Conservation (phyloP, 2,797 vertebrate species). For the Propithecus perrieri region DNA sequence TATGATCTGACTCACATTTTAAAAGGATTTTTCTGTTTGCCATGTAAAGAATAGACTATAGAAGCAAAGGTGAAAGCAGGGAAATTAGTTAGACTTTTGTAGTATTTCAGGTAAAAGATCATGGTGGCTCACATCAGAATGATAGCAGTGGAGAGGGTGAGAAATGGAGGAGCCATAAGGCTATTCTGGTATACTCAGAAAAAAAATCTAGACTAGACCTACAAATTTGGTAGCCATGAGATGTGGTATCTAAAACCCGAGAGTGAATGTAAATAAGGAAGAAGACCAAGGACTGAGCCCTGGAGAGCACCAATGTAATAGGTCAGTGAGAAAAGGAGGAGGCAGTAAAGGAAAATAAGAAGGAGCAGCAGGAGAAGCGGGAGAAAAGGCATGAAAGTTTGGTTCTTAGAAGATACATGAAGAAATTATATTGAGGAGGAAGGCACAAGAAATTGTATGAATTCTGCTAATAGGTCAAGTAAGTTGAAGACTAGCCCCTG, state of each 20-base stretch:
- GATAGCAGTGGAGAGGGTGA: neutral
- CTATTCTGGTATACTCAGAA: neutral
- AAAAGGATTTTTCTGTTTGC: neutral
- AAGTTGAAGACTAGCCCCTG: neutral
- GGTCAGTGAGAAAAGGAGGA: neutral
- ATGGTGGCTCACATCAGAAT: neutral
- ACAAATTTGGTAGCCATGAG: neutral
- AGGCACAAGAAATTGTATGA: neutral
- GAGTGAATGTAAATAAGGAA: neutral
- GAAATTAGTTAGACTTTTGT: neutral
- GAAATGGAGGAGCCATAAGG: neutral
- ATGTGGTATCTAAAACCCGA: neutral
- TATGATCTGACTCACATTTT: neutral
- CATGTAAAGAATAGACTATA: neutral
- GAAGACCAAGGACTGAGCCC: neutral
- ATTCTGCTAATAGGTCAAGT: neutral
- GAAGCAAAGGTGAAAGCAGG: neutral
- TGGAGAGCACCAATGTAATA: neutral
- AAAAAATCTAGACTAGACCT: neutral
- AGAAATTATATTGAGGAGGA: neutral
- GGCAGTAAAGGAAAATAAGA: neutral
- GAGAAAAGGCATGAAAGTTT: neutral
- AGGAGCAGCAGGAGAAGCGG: neutral
- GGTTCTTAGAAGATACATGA: neutral
- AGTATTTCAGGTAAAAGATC: neutral